Conservation (phyloP, 2,113 vertebrate genomes). For the Equus quagga region DNA sequence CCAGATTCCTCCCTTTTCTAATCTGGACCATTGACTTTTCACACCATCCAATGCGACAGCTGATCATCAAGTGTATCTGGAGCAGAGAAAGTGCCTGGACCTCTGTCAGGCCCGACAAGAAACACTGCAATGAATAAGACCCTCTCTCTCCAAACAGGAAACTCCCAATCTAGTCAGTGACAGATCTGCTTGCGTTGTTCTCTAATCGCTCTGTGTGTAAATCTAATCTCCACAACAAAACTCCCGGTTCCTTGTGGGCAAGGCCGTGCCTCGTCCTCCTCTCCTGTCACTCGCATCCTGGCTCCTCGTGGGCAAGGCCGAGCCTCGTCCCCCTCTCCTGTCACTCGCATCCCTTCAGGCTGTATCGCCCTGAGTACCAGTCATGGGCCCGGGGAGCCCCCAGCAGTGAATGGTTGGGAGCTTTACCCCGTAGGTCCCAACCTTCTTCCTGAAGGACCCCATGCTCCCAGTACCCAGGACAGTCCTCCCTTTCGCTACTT, state of each 20-base stretch:
- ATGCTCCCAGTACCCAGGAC: background rate
- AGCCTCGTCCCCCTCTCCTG: background rate
- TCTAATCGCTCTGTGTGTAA: background rate
- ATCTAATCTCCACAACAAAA: background rate
- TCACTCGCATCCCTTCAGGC: background rate
- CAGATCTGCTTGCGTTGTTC: background rate
- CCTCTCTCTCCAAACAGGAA: background rate
- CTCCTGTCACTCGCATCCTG: accelerated
- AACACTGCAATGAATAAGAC: background rate
- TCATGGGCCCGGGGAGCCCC: background rate
- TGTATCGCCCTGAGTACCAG: background rate
- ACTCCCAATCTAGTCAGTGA: background rate
- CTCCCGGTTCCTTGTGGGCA: accelerated
- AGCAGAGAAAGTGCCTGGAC: background rate
- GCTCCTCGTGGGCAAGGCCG: background rate
- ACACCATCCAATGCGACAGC: background rate
- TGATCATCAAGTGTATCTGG: background rate
- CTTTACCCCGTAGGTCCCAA: background rate
- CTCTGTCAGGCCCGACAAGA: conserved; percentile 4
- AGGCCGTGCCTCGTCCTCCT: background rate
- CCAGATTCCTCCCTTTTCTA: background rate
- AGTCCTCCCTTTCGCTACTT: background rate
- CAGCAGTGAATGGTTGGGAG: background rate
- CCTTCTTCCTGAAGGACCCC: background rate
- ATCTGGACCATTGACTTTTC: background rate